phyloP scores from a whole-genome alignment of 2,113 vertebrate species.

The Serilophus lunatus region DNA sequence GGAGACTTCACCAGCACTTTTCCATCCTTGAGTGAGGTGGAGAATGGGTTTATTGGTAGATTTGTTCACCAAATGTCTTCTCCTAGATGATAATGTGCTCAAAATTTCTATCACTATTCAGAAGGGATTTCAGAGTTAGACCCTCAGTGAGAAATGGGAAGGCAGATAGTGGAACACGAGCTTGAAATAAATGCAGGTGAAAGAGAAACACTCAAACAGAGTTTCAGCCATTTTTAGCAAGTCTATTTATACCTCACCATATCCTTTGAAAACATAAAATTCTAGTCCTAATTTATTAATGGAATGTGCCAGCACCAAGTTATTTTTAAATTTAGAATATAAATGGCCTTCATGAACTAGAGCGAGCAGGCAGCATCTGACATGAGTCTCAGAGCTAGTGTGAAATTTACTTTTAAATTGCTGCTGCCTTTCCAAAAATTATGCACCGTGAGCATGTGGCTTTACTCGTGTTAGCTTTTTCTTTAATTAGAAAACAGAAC shows the following conservation, averaged over 20 bases:
- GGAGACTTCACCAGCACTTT: neutral
- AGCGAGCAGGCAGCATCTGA: constrained; percentile 70
- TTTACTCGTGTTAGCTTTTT: constrained; percentile 58
- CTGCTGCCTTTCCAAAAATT: constrained; percentile 72
- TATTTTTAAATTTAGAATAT: constrained; percentile 74
- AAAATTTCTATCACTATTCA: neutral
- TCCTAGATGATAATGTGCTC: neutral
- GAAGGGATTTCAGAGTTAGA: neutral
- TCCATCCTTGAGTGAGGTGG: neutral
- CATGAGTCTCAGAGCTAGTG: constrained; percentile 70
- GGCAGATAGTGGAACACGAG: neutral
- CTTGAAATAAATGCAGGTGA: constrained; percentile 52
- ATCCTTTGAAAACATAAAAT: constrained; percentile 65
- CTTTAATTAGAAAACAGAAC: constrained; percentile 74
- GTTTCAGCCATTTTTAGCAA: constrained; percentile 37
- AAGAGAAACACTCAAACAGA: constrained; percentile 50
- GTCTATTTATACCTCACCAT: constrained; percentile 57
- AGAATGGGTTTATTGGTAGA: neutral
- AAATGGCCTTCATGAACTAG: constrained; percentile 77
- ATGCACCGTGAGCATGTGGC: constrained; percentile 72
- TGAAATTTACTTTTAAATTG: constrained; percentile 75
- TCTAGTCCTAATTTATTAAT: constrained; percentile 72
- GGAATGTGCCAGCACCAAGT: constrained; percentile 64
- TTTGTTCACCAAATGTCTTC: neutral
- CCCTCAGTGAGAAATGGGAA: neutral